Evolutionary conservation across 2,797 vertebrate species (phyloP).

Genomic region (Cirrhinus mrigala): DNA sequence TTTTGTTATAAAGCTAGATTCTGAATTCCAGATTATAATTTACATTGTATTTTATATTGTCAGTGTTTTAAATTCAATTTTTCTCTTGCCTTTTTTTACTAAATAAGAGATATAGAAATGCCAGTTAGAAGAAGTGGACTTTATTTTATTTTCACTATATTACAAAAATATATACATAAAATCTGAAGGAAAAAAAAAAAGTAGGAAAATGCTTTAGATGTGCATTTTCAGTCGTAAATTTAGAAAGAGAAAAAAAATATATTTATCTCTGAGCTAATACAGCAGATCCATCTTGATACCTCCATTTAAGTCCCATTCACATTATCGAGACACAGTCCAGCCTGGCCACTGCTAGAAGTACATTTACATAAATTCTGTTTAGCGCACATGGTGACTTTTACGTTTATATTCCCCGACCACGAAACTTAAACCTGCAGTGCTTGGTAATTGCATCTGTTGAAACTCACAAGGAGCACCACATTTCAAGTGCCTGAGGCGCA

Average conservation of each 20-base stretch:
- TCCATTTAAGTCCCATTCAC: background rate
- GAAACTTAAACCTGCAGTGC: constrained; percentile 16
- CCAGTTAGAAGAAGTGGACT: no score
- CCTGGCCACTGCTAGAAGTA: background rate
- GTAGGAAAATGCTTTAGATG: no score
- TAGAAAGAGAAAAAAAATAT: no score
- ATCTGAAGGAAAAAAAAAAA: no score
- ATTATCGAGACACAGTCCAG: background rate
- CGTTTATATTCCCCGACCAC: background rate
- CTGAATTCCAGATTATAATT: background rate
- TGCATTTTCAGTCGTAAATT: background rate
- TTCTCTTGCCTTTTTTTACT: background rate
- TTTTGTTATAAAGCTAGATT: background rate
- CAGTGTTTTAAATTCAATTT: background rate
- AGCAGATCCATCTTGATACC: background rate
- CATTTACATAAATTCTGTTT: constrained; percentile 23
- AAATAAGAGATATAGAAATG: background rate
- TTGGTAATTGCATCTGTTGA: constrained; percentile 21
- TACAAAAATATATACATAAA: background rate
- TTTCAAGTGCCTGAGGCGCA: constrained; percentile 28
- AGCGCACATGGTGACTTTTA: constrained; percentile 26
- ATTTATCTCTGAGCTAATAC: background rate
- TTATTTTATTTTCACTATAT: background rate
- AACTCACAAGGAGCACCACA: constrained; percentile 13
- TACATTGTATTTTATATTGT: background rate